A percentile compares a stretch with the other conserved stretches of the same genome.
Evolutionary conservation across 2,113 vertebrate species (phyloP).

Genomic region (Muntiacus muntjak): DNA sequence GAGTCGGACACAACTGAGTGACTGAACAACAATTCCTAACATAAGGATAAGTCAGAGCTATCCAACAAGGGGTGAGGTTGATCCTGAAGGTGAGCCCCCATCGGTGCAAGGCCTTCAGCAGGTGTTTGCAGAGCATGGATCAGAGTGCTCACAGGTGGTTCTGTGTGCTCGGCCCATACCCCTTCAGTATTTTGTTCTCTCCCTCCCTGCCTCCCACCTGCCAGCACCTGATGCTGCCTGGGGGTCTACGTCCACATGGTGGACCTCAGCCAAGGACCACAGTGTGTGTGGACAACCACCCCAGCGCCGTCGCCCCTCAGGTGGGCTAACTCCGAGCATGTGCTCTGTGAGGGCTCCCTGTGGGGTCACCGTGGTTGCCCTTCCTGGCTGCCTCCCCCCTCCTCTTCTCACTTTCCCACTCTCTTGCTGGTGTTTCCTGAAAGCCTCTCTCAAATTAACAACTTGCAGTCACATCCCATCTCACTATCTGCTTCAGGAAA

Average conservation of each 20-base stretch:
- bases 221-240: neutral
- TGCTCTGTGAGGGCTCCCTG: neutral
- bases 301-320: neutral
- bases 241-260: rapidly evolving
- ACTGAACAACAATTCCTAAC: neutral
- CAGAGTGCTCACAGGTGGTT: neutral
- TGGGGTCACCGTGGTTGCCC: rapidly evolving
- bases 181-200: neutral
- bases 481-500: neutral
- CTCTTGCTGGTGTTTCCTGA: neutral
- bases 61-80: neutral
- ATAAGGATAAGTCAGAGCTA: neutral
- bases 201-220: neutral
- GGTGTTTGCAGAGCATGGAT: neutral
- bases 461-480: neutral
- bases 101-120: rapidly evolving
- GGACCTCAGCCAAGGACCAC: neutral
- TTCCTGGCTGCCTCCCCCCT: neutral
- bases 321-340: rapidly evolving
- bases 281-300: rapidly evolving
- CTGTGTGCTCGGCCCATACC: neutral
- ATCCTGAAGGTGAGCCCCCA: neutral
- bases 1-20: neutral
- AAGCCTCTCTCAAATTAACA: neutral
- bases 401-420: neutral